These are phyloP conservation scores for Pachydiplax longipennis DNA, from an alignment of 2,888 invertebrate genomes.

Conservation along the genomic window DNA sequence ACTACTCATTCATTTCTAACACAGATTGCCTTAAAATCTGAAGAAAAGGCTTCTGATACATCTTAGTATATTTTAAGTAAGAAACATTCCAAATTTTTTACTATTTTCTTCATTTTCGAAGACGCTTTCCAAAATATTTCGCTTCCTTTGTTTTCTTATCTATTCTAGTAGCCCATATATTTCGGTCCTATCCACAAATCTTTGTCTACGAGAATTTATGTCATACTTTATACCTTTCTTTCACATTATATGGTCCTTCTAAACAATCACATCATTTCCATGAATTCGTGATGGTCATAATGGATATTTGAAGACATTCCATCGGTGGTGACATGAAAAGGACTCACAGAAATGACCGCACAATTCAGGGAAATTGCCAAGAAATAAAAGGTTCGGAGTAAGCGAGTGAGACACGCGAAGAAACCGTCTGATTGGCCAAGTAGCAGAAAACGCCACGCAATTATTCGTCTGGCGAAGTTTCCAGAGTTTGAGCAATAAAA, in stretches of 20 bases:
- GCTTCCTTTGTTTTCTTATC: background rate
- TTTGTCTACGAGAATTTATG: background rate
- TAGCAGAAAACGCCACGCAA: background rate
- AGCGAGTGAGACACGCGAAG: background rate
- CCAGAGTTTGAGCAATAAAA: background rate
- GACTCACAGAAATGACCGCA: background rate
- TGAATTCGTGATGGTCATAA: background rate
- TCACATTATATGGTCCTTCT: background rate
- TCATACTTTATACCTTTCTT: background rate
- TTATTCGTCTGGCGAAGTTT: background rate
- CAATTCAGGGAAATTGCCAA: background rate
- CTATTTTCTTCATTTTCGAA: background rate
- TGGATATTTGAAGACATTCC: background rate
- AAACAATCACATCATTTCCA: background rate
- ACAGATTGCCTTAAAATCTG: no score
- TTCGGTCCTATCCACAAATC: no score
- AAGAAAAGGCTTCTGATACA: no score
- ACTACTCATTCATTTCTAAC: no score
- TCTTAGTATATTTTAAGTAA: no score
- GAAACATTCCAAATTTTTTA: no score
- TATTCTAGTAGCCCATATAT: background rate
- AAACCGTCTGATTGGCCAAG: background rate
- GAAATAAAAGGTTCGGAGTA: background rate
- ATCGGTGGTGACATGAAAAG: background rate
- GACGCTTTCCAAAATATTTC: background rate